Base-by-base conservation (phyloP, 2,888 invertebrate genomes). In the Limnephilus marmoratus region DNA sequence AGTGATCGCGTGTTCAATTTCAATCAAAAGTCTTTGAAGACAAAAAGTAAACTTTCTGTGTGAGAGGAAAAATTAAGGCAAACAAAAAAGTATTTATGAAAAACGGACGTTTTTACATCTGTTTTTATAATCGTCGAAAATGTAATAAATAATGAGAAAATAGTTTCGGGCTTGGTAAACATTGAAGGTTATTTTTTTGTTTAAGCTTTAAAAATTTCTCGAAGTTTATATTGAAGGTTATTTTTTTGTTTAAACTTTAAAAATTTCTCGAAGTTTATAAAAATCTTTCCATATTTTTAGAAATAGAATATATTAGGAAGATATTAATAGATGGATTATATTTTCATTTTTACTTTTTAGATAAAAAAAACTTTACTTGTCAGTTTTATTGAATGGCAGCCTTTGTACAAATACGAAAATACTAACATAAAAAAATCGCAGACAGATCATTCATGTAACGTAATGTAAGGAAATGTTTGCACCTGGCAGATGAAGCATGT, bases 401-500 rank as follows among this genome's bases (percentile, higher is more conserved):
- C 34, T 83, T 82, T 31, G 5, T 34, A 24, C 34, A 83, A 82
- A 82, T 34, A 34, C 15, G 34, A 82, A 31, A 83, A 34, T 34
- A 29, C 81, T 81, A 41, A n/a, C 37, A n/a, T 68, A 81, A 81
- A 81, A 81, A 90, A 90, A 90, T 41, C 12, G 90, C 90, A 90
- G 90, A 90, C 90, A 81, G 81, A 81, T 81, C 90, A 81, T 81
- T 90, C 7, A 13, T 83, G 82, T 83, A 83, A 83, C 34, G 82
- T 83, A 83, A 83, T 83, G 34, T 18, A 83, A 83, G 82, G 82
- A 34, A 34, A 15, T 83, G 18, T 31, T 83, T 24, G 82, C 82
- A 83, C 82, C 34, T 83, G 82, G 82, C 9, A 34, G 15, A 83
- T 11, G 34, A 31, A 34, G 34, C 18, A 83, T 7, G 82, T 18